Conservation (phyloP, 2,888 invertebrate genomes). For the Pammene aurita region DNA sequence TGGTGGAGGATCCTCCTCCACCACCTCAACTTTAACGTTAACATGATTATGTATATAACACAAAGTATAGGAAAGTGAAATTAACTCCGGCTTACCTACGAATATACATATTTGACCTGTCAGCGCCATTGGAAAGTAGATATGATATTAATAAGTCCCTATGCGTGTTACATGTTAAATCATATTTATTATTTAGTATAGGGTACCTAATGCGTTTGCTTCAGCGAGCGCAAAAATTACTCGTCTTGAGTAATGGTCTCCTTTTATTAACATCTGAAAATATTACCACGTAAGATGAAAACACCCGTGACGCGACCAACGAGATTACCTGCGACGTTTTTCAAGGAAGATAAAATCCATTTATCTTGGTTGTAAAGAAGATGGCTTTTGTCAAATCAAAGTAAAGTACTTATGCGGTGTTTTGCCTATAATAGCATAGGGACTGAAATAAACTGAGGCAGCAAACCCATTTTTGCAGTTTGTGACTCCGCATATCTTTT, state of each 20-base stretch:
- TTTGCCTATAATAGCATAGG: conserved; percentile 29
- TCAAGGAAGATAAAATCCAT: conserved; percentile 56
- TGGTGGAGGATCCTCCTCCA: too few species aligned
- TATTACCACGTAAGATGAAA: conserved; percentile 59
- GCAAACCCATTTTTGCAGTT: not conserved
- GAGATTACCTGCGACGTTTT: conserved; percentile 62
- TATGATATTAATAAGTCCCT: too few species aligned
- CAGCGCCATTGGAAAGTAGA: too few species aligned
- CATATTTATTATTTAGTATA: conserved; percentile 5
- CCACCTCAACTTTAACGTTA: too few species aligned
- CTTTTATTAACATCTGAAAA: conserved; percentile 69
- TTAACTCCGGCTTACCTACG: too few species aligned
- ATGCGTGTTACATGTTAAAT: not conserved
- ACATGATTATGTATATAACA: too few species aligned
- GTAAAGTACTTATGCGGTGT: conserved; percentile 45
- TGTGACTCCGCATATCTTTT: not conserved
- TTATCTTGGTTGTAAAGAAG: conserved; percentile 54
- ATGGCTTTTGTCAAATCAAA: conserved; percentile 50
- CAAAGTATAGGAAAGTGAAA: too few species aligned
- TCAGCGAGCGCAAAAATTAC: conserved; percentile 57
- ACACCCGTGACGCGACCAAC: conserved; percentile 58
- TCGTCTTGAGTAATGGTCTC: conserved; percentile 62
- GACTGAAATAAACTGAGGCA: not conserved
- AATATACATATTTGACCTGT: too few species aligned
- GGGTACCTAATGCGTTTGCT: conserved; percentile 24